Evolutionary conservation across 2,113 vertebrate species (phyloP), one percentile per base, ranked within the genome.

Genomic region (Grammomys dolichurus): DNA sequence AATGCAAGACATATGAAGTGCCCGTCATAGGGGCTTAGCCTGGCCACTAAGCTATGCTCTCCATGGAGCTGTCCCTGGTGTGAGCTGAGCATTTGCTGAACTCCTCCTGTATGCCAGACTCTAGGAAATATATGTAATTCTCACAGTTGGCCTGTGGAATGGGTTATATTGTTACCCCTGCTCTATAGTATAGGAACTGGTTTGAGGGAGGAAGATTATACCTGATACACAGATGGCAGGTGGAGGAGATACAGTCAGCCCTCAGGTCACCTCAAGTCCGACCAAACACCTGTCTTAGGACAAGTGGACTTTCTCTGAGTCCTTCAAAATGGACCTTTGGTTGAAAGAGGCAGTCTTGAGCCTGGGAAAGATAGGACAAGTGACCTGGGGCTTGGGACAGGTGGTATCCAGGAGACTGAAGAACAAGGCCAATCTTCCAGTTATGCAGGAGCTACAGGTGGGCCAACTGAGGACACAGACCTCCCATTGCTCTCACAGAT

Each of bases 231-330:
- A 12, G 36, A 13, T 5, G 40, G 9, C 51, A 19, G 48, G 3
- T 28, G 31, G 48, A 19, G 2, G 28, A 60, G 33, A 60, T 28
- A 13, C 36, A 2, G 40, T 14, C 36, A 3, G 36, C 36, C 19
- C 43, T 6, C 14, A 0, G 17, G 36, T 51, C 0, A 7, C 10
- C 33, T 56, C 26, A 33, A 36, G 0, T 20, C 26, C 81, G 36
- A 75, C 77, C 72, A 26, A 17, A 36, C 28, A 36, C n/a, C 69
- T 56, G 31, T 22, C 60, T 33, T 12, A 88, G 11, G 56, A 77
- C 51, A 33, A 14, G 43, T 20, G 8, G 24, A 5, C 33, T 87
- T 80, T 75, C 82, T 76, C 78, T 14, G 31, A 76, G 75, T 36
- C 56, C 14, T 81, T 80, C 31, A 87, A 20, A 58, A 17, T 13